Evolutionary conservation across 2,113 vertebrate species (phyloP).

Genomic region (Trematocara stigmaticum): DNA sequence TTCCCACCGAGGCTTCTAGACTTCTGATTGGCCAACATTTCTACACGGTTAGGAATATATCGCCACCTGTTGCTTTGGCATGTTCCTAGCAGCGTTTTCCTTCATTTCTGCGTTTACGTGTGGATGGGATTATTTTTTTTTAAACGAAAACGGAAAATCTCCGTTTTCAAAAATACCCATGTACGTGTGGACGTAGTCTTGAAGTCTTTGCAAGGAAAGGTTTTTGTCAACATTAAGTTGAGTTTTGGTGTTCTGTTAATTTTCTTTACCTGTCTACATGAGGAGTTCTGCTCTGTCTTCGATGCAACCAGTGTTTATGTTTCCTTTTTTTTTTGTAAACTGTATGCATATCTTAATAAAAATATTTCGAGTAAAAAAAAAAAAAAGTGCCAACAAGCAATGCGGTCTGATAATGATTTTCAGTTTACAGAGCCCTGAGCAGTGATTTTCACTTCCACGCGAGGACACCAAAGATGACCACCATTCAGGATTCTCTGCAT

Average conservation of each 20-base stretch:
- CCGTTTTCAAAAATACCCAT: too few species aligned
- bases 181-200: neutral
- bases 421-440: fast-evolving
- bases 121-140: too few species aligned
- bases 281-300: neutral
- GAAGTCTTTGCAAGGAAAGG: neutral
- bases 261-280: neutral
- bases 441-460: neutral
- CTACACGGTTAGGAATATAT: too few species aligned
- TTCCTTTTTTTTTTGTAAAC: neutral
- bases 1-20: too few species aligned
- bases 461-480: neutral
- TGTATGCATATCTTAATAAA: neutral
- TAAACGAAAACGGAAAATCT: too few species aligned
- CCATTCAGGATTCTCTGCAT: neutral
- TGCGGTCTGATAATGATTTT: neutral
- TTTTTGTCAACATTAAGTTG: neutral
- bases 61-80: too few species aligned
- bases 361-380: fast-evolving
- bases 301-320: fast-evolving
- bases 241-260: neutral
- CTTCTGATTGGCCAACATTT: too few species aligned
- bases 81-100: too few species aligned
- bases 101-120: too few species aligned
- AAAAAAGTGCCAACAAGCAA: neutral